phyloP scores from a whole-genome alignment of 64 coral and sea anemone genomes.

The Stichodactyla mertensii region DNA sequence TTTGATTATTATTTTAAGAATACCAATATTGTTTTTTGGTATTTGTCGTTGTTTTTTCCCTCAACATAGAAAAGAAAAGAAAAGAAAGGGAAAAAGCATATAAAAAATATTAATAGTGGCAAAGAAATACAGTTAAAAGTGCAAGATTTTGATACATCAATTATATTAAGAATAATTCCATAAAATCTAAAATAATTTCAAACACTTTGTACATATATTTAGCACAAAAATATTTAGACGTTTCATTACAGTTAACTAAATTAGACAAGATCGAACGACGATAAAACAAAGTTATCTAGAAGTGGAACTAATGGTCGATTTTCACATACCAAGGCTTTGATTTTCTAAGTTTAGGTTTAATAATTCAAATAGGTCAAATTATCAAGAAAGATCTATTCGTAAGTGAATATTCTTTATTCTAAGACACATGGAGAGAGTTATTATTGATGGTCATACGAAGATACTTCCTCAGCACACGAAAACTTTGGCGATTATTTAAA shows the following conservation, averaged over 20 bases:
- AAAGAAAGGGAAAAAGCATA: too few species aligned
- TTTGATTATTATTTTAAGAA: too few species aligned
- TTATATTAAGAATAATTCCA: neutral
- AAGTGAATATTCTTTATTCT: neutral
- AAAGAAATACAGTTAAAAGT: neutral
- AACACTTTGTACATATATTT: conserved; percentile 14
- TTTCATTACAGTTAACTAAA: neutral
- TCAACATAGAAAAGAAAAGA: too few species aligned
- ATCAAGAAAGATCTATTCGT: neutral
- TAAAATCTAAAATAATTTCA: neutral
- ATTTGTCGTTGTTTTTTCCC: too few species aligned
- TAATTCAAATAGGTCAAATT: neutral
- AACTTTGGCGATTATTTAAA: neutral
- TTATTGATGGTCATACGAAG: neutral
- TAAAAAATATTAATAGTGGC: too few species aligned
- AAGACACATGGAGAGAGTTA: neutral
- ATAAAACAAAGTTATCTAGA: neutral
- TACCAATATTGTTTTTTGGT: too few species aligned
- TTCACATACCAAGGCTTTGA: neutral
- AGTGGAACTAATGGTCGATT: neutral
- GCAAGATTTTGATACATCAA: neutral
- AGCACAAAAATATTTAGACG: neutral
- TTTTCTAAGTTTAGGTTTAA: neutral
- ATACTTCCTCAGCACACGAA: neutral
- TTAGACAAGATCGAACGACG: neutral